phyloP scores from a whole-genome alignment of 2,888 invertebrate species.

The Harpagoxenus sublaevis region DNA sequence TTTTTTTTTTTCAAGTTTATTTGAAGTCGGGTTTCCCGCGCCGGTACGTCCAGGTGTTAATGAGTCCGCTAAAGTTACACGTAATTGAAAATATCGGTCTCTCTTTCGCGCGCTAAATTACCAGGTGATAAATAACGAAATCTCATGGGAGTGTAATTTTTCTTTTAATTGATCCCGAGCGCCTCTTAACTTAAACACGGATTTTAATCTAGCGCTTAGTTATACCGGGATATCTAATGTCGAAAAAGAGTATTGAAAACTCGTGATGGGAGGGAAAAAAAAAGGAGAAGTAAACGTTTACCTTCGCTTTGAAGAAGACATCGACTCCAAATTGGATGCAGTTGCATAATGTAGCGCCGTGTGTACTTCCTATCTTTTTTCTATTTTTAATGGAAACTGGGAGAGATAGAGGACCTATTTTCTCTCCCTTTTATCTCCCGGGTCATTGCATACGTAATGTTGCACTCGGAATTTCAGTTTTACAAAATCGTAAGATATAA shows the following conservation, averaged over 20 bases:
- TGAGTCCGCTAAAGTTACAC: background rate
- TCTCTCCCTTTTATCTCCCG: background rate
- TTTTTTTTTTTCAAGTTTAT: background rate
- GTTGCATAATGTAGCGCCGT: conserved; percentile 5
- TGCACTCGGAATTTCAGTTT: background rate
- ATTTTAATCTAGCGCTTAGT: conserved; percentile 6
- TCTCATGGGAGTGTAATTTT: background rate
- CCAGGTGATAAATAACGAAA: conserved; percentile 17
- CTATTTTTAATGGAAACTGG: background rate
- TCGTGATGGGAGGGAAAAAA: background rate
- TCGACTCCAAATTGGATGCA: conserved; percentile 15
- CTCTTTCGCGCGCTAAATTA: background rate
- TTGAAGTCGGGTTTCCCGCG: background rate
- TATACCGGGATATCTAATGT: conserved; percentile 7
- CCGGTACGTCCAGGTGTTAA: background rate
- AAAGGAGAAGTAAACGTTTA: background rate
- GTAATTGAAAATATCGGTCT: background rate
- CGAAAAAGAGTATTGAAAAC: background rate
- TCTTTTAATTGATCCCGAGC: conserved; percentile 4
- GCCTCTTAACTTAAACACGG: background rate
- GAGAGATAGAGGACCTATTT: background rate
- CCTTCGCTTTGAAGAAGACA: background rate
- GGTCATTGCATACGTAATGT: conserved; percentile 15
- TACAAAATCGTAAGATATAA: background rate
- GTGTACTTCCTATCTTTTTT: background rate